Conservation (phyloP, 2,797 vertebrate species). For the Cossypha polioptera region DNA sequence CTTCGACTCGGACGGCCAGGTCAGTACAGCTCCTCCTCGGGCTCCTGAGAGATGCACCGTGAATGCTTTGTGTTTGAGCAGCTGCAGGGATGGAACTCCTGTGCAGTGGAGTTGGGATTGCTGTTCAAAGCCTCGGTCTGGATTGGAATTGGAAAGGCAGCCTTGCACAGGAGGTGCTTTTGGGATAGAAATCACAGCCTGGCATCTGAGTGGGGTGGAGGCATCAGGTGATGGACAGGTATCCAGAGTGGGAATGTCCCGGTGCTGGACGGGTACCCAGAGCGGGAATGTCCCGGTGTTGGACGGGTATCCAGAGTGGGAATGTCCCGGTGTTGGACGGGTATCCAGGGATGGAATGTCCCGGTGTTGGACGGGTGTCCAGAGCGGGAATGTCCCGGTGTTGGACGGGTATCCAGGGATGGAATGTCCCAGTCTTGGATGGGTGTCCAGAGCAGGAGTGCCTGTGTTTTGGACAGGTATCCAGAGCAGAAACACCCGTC, state of each 20-base stretch:
- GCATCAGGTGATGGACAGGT: not conserved
- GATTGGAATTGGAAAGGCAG: fast-evolving
- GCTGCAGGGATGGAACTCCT: not conserved
- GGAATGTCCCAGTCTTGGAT: no score
- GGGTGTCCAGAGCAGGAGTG: no score
- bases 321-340: not conserved
- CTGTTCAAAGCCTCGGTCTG: not conserved
- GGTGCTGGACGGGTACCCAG: no score
- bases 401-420: no score
- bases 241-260: no score
- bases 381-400: no score
- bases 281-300: no score
- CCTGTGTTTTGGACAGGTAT: not conserved
- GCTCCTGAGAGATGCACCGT: fast-evolving
- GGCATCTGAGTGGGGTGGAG: not conserved
- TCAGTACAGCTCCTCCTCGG: conserved; percentile 65
- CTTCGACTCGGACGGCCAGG: conserved; percentile 94
- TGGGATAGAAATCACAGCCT: not conserved
- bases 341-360: not conserved
- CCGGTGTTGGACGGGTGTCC: not conserved
- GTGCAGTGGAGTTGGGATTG: not conserved
- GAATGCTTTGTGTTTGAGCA: not conserved
- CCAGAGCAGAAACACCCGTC: not conserved
- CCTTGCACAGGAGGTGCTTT: not conserved
- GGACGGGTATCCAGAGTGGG: not conserved